phyloP scores from a whole-genome alignment of 2,113 vertebrate genomes.

The Ictalurus punctatus region DNA sequence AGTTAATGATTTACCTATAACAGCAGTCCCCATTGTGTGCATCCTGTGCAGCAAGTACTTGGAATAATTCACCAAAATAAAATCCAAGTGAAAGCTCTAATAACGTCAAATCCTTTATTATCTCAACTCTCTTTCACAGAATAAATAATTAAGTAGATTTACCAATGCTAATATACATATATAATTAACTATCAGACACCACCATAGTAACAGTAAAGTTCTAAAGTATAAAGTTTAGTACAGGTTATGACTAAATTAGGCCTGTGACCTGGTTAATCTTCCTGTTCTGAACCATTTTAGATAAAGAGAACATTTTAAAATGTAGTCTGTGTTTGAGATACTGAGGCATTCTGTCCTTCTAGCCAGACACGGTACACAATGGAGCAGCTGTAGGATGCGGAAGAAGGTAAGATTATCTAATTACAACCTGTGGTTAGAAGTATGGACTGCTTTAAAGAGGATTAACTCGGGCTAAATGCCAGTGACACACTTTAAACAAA shows the following conservation, averaged over 20 bases:
- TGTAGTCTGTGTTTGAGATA: neutral
- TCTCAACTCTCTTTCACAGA: neutral
- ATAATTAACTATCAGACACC: neutral
- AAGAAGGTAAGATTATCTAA: conserved; percentile 55
- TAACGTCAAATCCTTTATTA: neutral
- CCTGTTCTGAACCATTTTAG: neutral
- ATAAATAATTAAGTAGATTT: neutral
- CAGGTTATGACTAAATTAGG: neutral
- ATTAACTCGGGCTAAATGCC: conserved; percentile 58
- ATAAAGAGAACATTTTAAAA: neutral
- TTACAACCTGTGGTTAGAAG: conserved; percentile 53
- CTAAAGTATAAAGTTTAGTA: neutral
- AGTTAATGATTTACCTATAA: neutral
- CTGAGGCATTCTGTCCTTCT: neutral
- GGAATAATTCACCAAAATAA: neutral
- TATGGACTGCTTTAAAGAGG: conserved; percentile 65
- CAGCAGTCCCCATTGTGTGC: neutral
- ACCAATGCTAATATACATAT: neutral
- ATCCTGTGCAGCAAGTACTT: neutral
- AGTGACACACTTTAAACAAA: conserved; percentile 25
- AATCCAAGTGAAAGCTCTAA: neutral
- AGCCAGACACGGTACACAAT: neutral
- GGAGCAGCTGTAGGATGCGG: conserved; percentile 10
- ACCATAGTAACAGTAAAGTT: neutral
- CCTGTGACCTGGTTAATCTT: neutral